These are phyloP conservation scores for Stenchaetothrips biformis DNA, from an alignment of 2,888 invertebrate species.

Conservation along the genomic window DNA sequence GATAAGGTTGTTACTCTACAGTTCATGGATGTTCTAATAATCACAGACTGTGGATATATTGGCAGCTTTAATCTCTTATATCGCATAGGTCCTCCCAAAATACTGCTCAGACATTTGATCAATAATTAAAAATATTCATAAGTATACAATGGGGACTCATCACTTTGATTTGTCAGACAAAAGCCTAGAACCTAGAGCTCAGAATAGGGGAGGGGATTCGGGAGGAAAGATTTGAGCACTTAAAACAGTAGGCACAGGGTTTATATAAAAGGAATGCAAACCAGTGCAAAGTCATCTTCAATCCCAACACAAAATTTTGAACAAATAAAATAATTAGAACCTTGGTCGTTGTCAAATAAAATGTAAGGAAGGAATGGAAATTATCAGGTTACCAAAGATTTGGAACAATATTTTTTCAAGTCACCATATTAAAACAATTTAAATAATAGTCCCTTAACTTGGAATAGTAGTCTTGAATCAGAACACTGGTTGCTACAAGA, in stretches of 20 bases:
- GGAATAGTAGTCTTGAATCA: conserved; percentile 19
- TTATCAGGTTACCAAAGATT: neutral
- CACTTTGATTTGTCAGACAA: too few species aligned
- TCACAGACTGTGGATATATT: conserved; percentile 21
- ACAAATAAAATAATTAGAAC: neutral
- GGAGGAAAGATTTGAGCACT: neutral
- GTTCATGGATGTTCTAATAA: neutral
- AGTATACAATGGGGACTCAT: too few species aligned
- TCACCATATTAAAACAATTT: conserved; percentile 21
- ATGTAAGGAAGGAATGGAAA: neutral
- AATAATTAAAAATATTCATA: neutral
- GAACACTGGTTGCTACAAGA: conserved; percentile 17
- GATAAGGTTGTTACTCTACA: neutral
- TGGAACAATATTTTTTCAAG: neutral
- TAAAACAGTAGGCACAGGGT: neutral
- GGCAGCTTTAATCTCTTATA: conserved; percentile 2
- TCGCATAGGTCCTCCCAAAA: neutral
- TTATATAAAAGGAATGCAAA: neutral
- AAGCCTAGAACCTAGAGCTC: too few species aligned
- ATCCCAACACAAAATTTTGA: neutral
- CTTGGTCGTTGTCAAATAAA: conserved; percentile 4
- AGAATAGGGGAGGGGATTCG: neutral
- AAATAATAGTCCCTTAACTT: conserved; percentile 10
- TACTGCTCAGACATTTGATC: neutral
- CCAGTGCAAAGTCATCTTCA: neutral